Percentiles rank a stretch among this genome's conserved stretches.
phyloP scores from a whole-genome alignment of 2,113 vertebrate species.

The Campylorhamphus procurvoides region DNA sequence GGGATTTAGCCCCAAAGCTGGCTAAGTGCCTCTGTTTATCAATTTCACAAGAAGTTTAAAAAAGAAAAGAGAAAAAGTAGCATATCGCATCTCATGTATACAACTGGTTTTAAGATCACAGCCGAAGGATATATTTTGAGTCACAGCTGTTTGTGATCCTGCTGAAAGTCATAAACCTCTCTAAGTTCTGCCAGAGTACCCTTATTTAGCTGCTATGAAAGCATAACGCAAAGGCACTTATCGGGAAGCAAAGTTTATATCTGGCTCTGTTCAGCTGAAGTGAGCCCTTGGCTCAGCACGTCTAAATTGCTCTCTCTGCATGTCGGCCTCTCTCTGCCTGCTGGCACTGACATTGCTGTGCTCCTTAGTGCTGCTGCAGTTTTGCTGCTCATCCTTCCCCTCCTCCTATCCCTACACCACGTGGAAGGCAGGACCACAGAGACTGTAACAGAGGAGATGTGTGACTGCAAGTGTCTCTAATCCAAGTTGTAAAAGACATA shows the following conservation, averaged over 20 bases:
- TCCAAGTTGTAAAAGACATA: not conserved
- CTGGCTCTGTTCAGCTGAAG: not conserved
- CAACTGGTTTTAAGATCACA: not conserved
- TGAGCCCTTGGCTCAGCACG: not conserved
- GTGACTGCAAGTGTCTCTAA: not conserved
- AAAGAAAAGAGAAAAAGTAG: not conserved
- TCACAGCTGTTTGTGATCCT: not conserved
- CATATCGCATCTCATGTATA: not conserved
- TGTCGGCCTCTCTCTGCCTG: not conserved
- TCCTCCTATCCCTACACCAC: not conserved
- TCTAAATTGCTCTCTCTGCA: not conserved
- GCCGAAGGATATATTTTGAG: constrained; percentile 2
- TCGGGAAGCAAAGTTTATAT: not conserved
- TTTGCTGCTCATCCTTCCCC: not conserved
- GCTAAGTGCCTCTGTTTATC: not conserved
- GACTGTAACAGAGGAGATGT: not conserved
- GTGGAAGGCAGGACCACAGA: not conserved
- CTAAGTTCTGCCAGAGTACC: not conserved
- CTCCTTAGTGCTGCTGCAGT: not conserved
- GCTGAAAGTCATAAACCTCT: not conserved
- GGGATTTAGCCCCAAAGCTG: not conserved
- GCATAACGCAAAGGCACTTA: not conserved
- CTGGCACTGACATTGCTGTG: not conserved
- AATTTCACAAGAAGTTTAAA: not conserved
- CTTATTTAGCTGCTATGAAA: constrained; percentile 11